A percentile compares a stretch with the other conserved stretches of the same genome.
phyloP scores from a whole-genome alignment of 2,113 vertebrate genomes.

The Thomomys bottae region DNA sequence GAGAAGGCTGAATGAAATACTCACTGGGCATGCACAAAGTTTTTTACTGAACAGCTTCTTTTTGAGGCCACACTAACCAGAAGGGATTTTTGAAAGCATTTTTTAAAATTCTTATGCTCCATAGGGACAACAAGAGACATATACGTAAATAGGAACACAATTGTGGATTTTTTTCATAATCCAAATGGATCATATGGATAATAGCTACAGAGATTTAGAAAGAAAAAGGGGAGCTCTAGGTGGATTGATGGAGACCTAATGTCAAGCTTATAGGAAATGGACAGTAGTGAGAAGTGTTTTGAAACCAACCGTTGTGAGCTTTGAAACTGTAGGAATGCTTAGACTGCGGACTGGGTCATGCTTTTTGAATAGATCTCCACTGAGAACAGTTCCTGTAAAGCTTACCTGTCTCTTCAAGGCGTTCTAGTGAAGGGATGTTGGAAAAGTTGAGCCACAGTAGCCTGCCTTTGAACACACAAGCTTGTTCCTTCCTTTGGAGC shows the following conservation, averaged over 20 bases:
- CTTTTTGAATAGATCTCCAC: neutral
- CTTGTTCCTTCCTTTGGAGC: neutral
- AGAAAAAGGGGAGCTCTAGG: neutral
- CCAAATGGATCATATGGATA: neutral
- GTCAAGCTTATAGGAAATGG: neutral
- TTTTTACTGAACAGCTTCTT: neutral
- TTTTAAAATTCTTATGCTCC: neutral
- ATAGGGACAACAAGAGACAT: neutral
- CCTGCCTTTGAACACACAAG: neutral
- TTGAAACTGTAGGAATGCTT: neutral
- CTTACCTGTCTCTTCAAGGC: neutral
- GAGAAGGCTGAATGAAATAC: slow-evolving; percentile 55
- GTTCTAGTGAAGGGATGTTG: neutral
- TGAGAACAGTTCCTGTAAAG: neutral
- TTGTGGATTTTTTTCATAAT: neutral
- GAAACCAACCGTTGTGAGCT: neutral
- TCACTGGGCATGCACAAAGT: neutral
- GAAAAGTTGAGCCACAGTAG: neutral
- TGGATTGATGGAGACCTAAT: neutral
- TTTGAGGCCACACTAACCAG: neutral
- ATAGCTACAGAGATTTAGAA: neutral
- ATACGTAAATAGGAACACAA: neutral
- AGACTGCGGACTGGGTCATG: neutral
- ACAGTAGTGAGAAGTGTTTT: neutral
- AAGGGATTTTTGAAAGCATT: neutral